Evolutionary conservation across 2,797 vertebrate species (phyloP).

Genomic region (Rhinophrynus dorsalis): DNA sequence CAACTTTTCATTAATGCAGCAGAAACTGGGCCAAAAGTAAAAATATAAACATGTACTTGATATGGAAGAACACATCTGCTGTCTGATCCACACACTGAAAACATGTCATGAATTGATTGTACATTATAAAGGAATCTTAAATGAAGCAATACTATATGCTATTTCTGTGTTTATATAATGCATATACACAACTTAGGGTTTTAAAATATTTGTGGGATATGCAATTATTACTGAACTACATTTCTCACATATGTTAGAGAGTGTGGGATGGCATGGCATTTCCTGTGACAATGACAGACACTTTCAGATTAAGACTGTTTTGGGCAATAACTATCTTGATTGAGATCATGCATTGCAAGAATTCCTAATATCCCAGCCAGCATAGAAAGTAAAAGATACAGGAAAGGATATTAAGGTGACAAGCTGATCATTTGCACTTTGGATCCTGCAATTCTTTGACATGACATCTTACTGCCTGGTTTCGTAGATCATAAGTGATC

Average conservation of each 20-base stretch:
- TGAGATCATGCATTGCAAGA: too few species aligned
- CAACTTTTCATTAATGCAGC: neutral
- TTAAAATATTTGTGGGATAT: constrained; percentile 24
- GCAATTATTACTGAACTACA: constrained; percentile 3
- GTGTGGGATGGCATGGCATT: constrained; percentile 4
- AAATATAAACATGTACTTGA: constrained; percentile 17
- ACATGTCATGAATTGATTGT: neutral
- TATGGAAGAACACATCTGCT: constrained; percentile 10
- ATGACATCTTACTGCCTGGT: too few species aligned
- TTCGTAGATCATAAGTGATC: too few species aligned
- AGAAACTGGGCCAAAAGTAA: neutral
- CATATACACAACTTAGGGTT: constrained; percentile 24
- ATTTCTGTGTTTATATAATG: constrained; percentile 21
- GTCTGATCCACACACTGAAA: neutral
- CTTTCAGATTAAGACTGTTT: neutral
- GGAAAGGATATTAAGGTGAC: too few species aligned
- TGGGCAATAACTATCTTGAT: neutral
- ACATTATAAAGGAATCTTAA: neutral
- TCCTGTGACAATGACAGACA: neutral
- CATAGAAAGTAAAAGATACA: too few species aligned
- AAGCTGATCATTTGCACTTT: too few species aligned
- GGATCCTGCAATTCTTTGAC: too few species aligned
- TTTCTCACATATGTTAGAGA: constrained; percentile 16
- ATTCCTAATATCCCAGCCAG: too few species aligned
- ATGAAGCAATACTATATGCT: constrained; percentile 28